Conservation (phyloP, 2,888 invertebrate species). For the Hirtodrosophila alboralis region DNA sequence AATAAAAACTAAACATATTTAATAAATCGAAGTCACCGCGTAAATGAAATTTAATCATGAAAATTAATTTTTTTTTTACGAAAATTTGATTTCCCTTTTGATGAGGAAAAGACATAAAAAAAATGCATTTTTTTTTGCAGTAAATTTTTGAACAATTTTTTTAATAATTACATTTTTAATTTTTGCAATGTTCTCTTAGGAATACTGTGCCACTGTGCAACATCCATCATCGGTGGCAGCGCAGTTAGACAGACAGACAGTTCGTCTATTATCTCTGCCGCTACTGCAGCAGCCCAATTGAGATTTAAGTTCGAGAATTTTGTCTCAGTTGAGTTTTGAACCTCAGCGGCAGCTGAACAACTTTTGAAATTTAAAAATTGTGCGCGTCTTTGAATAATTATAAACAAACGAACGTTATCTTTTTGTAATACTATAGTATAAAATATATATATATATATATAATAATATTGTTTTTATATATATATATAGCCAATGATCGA, state of each 20-base stretch:
- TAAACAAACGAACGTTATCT: conserved; percentile 42
- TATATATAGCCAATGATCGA: conserved; percentile 43
- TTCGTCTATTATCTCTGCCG: conserved; percentile 27
- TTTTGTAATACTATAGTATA: conserved; percentile 28
- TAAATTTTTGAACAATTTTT: too few relatives aligned
- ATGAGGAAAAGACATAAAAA: too few relatives aligned
- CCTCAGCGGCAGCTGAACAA: conserved; percentile 40
- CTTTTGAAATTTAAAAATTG: conserved; percentile 31
- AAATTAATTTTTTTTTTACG: too few relatives aligned
- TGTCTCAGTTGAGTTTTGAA: conserved; percentile 71
- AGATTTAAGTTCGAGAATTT: conserved; percentile 65
- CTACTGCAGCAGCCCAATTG: conserved; percentile 44
- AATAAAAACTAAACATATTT: too few relatives aligned
- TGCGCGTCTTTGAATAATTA: conserved; percentile 7
- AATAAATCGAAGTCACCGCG: too few relatives aligned
- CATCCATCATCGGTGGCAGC: conserved; percentile 21
- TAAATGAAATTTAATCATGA: too few relatives aligned
- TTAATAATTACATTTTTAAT: too few relatives aligned
- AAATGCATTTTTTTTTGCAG: too few relatives aligned
- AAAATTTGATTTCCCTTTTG: too few relatives aligned
- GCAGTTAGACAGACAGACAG: conserved; percentile 16
- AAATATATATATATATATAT: conserved; percentile 16
- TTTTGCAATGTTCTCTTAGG: too few relatives aligned
- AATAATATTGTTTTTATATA: conserved; percentile 11
- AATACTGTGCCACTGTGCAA: too few relatives aligned